phyloP scores from a whole-genome alignment of 2,888 invertebrate species.

The Uropetala carovei region DNA sequence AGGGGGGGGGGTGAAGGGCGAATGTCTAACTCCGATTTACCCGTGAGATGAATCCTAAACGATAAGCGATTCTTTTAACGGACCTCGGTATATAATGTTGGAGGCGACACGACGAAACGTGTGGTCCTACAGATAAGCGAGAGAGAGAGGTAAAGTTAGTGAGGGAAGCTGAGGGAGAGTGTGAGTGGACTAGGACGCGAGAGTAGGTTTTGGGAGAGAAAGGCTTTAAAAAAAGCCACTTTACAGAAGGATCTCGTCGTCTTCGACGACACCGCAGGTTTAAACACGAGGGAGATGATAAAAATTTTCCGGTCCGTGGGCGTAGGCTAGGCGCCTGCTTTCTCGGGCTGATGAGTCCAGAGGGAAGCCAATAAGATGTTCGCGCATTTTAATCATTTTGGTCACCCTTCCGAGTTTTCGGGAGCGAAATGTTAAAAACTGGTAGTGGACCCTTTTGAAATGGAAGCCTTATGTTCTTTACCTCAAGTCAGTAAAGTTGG shows the following conservation, averaged over 20 bases:
- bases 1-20: neutral
- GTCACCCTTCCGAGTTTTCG: neutral
- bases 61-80: neutral
- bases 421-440: slow-evolving; percentile 8
- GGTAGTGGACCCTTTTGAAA: slow-evolving; percentile 14
- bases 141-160: neutral
- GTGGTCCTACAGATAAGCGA: neutral
- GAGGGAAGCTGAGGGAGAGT: neutral
- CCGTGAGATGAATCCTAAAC: neutral
- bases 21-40: neutral
- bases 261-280: neutral
- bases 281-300: neutral
- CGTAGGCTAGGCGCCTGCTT: neutral
- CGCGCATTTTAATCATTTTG: slow-evolving; percentile 11
- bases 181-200: neutral
- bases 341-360: neutral
- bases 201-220: neutral
- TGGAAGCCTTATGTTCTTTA: neutral
- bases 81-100: neutral
- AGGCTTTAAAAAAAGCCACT: neutral
- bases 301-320: neutral
- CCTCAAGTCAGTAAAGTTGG: neutral
- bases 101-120: neutral
- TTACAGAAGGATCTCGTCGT: neutral
- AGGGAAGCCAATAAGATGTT: neutral